Evolutionary conservation across 2,888 invertebrate species (phyloP), one percentile per base, ranked within the genome.

Genomic region (Clusia tigrina): DNA sequence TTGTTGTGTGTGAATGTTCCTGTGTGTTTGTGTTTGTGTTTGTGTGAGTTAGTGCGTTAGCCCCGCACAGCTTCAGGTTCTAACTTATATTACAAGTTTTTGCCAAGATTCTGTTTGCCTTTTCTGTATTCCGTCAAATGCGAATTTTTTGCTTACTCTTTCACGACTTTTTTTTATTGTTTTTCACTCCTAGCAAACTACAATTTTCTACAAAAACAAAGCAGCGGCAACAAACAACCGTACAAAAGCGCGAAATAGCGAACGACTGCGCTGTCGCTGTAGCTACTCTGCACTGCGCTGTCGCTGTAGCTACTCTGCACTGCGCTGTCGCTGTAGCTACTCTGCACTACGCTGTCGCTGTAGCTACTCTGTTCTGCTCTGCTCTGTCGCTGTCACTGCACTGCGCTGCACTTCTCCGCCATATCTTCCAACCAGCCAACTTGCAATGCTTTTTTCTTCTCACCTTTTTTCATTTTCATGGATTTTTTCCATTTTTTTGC

Each of bases 41-140:
- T 55, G 32, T 63, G 57, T 65, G 46, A 66, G 66, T 71, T 69
- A 76, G 74, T 76, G 74, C 73, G 74, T 76, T 74, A 71, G 76
- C 72, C 74, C 72, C 74, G 65, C 62, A n/a, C n/a, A 60, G 48
- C 62, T 57, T 62, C 67, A 73, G 69, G 70, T 73, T 74, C 77
- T 73, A 77, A 74, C 73, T 74, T 70, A 73, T 63, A 59, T 69
- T 76, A 72, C 68, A 64, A 64, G 65, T 62, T 67, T 62, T 64
- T 62, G 62, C 67, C 46, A 64, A 64, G 67, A 67, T 62, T 64
- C 42, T 64, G 60, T 60, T 56, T 58, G 63, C 55, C n/a, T 15
- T 17, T 5, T 5, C n/a, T 42, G n/a, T 48, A 18, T 48, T 58
- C 52, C 53, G 58, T 52, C 25, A 65, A 58, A 59, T 67, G 65